Evolutionary conservation across 2,113 vertebrate genomes (phyloP).

Genomic region (Calonectris borealis): DNA sequence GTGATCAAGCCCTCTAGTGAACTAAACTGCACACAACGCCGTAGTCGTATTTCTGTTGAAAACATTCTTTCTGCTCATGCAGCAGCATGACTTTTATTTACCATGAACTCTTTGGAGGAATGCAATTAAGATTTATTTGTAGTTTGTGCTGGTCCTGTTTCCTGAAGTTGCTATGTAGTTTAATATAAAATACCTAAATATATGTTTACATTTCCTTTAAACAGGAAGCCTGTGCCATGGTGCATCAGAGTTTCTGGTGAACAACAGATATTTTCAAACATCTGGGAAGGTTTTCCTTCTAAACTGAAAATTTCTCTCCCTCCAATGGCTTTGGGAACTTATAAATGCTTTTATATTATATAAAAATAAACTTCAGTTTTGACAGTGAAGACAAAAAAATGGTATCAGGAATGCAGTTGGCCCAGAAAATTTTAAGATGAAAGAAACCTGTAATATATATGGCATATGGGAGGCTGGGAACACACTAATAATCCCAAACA

Average conservation of each 20-base stretch:
- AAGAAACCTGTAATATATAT: slow-evolving; percentile 45
- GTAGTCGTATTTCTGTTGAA: neutral
- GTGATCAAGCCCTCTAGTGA: neutral
- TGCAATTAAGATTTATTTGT: neutral
- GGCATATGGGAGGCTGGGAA: neutral
- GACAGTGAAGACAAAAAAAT: neutral
- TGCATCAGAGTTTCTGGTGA: neutral
- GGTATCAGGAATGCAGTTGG: slow-evolving; percentile 51
- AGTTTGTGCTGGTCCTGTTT: neutral
- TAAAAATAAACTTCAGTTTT: neutral
- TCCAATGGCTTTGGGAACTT: neutral
- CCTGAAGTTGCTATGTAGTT: neutral
- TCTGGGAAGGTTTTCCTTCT: fast-evolving
- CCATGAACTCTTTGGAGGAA: neutral
- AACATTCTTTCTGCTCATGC: neutral
- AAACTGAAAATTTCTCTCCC: neutral
- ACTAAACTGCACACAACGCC: neutral
- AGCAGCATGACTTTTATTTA: neutral
- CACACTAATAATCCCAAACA: slow-evolving; percentile 63
- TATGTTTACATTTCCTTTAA: neutral
- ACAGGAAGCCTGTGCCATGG: fast-evolving
- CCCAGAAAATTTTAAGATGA: slow-evolving; percentile 38
- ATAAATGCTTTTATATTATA: fast-evolving
- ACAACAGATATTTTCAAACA: neutral
- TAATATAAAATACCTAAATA: neutral